phyloP scores from a whole-genome alignment of 2,888 invertebrate genomes.

The Pimpla rufipes region DNA sequence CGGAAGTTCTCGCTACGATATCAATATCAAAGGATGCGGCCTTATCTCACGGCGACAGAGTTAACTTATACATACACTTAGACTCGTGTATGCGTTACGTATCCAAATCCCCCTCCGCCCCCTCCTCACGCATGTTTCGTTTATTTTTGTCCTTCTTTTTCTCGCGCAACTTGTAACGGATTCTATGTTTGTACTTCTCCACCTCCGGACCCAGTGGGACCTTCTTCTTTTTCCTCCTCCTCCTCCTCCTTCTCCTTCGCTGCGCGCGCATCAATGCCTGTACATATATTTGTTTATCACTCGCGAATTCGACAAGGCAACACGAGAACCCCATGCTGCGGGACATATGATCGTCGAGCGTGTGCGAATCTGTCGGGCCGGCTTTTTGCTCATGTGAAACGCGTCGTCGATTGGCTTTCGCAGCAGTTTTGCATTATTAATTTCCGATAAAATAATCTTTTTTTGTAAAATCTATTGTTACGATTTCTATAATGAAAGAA shows the following conservation, averaged over 20 bases:
- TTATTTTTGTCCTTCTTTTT: slow-evolving; percentile 18
- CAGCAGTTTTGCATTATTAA: too few relatives aligned
- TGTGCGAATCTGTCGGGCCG: neutral
- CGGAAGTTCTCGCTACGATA: slow-evolving; percentile 76
- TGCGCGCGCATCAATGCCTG: neutral
- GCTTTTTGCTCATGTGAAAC: slow-evolving; percentile 1
- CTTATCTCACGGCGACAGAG: slow-evolving; percentile 69
- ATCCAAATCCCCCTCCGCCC: slow-evolving; percentile 2
- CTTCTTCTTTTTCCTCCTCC: slow-evolving; percentile 27
- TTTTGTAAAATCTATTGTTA: too few relatives aligned
- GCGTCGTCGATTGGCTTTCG: too few relatives aligned
- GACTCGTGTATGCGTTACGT: slow-evolving; percentile 1
- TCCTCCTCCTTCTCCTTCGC: slow-evolving; percentile 18
- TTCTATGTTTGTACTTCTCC: slow-evolving; percentile 44
- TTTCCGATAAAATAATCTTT: too few relatives aligned
- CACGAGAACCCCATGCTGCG: neutral
- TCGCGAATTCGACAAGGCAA: slow-evolving; percentile 35
- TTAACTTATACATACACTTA: neutral
- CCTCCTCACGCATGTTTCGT: neutral
- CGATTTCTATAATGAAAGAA: too few relatives aligned
- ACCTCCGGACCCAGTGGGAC: too few relatives aligned
- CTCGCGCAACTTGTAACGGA: slow-evolving; percentile 47
- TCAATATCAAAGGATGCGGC: slow-evolving; percentile 76
- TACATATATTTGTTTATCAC: slow-evolving; percentile 33
- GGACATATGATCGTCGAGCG: neutral